Base-by-base conservation (phyloP, 2,888 invertebrate species). In the Heliconius hortense region DNA sequence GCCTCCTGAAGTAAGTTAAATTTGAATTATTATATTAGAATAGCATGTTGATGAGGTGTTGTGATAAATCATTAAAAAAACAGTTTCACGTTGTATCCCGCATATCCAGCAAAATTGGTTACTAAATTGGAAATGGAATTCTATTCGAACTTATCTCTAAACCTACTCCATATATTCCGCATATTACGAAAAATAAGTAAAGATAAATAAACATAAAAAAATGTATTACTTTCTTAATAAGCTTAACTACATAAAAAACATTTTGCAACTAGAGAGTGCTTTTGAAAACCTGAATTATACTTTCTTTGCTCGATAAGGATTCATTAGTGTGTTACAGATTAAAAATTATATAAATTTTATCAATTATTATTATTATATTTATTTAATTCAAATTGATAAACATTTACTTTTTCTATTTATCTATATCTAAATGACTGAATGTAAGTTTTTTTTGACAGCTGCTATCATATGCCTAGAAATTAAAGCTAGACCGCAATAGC, bases 381-480 rank as follows among this genome's bases (percentile, higher is more conserved):
- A 53, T 43, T 67, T 18, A 26, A 31, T 69, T 31, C 13, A n/a
- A 56, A 48, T 28, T 31, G n/a, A 31, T 21, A 43, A 68, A 18
- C 28, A 24, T 68, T 2, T 24, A n/a, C 8, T 66, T 31, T 69
- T 69, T 53, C 28, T 28, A 21, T n/a, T 70, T 59, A 70, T 70
- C 35, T 60, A 15, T 26, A 71, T 71, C 39, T 39, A 31, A 60
- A 71, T 43, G 39, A 71, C 13, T 15, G 39, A 60, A 60, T 60
- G 39, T 21, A 26, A 31, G 18, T 35, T 71, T 67, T 74, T 64
- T 70, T 64, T 39, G 18, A 70, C 63, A 48, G 26, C 72, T 24
- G 26, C 39, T 71, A 59, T 60, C 56, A 39, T 63, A 63, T 63
- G n/a, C 62, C 63, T 63, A 63, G 63, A 72, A 71, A 71, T 71